These are phyloP conservation scores for Plusia festucae DNA, from an alignment of 2,888 invertebrate species.

Conservation along the genomic window DNA sequence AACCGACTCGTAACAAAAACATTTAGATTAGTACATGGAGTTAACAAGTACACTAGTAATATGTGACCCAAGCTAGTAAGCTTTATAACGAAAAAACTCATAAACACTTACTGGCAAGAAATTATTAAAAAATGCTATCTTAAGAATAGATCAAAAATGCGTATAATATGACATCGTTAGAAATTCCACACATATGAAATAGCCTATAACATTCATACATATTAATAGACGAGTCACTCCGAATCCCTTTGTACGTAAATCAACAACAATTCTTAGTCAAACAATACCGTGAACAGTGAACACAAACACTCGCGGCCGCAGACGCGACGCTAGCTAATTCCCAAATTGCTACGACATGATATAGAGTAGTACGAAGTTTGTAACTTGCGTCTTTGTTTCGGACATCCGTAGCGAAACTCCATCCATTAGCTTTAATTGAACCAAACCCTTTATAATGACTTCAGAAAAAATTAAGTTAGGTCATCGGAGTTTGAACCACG, in stretches of 20 bases:
- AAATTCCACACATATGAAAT: no score
- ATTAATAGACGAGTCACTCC: not conserved
- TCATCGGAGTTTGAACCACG: slow-evolving; percentile 16
- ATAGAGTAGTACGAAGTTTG: slow-evolving; percentile 32
- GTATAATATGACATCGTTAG: no score
- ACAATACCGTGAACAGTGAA: slow-evolving; percentile 7
- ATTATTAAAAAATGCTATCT: no score
- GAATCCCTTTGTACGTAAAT: not conserved
- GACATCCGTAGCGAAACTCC: slow-evolving; percentile 54
- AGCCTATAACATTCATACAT: no score
- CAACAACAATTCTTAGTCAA: not conserved
- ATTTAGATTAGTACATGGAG: no score
- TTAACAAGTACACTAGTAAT: no score
- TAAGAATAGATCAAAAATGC: no score
- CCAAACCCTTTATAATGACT: slow-evolving; percentile 61
- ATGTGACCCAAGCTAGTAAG: no score
- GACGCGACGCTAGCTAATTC: slow-evolving; percentile 21
- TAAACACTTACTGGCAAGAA: no score
- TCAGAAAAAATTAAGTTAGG: slow-evolving; percentile 50
- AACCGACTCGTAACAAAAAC: no score
- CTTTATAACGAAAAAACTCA: no score
- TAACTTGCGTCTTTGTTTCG: slow-evolving; percentile 44
- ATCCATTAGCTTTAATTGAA: slow-evolving; percentile 66
- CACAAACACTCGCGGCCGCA: not conserved
- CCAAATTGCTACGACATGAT: slow-evolving; percentile 43